Base-by-base conservation (phyloP, 2,113 vertebrate genomes). In the Pollachius pollachius region DNA sequence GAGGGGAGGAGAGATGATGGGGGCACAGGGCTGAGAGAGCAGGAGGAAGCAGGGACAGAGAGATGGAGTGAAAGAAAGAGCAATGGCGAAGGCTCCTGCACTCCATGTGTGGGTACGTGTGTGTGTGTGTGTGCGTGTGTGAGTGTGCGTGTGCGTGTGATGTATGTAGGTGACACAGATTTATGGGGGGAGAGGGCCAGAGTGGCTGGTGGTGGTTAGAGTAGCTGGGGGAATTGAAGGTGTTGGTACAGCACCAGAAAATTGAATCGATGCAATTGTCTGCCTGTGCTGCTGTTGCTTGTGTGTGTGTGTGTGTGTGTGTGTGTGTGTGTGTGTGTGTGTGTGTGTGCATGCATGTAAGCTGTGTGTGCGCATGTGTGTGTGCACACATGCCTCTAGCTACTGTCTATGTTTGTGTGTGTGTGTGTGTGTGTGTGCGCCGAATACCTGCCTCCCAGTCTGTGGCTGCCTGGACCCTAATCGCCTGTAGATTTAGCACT, bases 141-240 rank as follows among this genome's bases (percentile, higher is more conserved):
- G 5, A 87, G 80, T 78, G 83, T 85, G 85, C 83, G 84, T 88
- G 78, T 81, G 78, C 75, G 77, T 79, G 76, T 57, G 67, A 71
- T 83, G 70, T 78, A 81, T 89, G 83, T 85, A 86, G 84, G 86
- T 89, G 90, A 90, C 87, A 91, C 85, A 85, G 86, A 90, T 90
- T 88, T 89, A 86, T 88, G 78, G 86, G 81, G 41, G 78, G 75
- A 19, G 59, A 12, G 41, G 19, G 60, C 15, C 21, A 25, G 25
- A 21, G 72, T 73, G 81, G 83, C 72, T 80, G 78, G 76, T 84
- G 79, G 75, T 62, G 73, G 82, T 69, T 78, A 57, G 76, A 82
- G 76, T 62, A 77, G 72, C 64, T 67, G 80, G 78, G 62, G 81
- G 71, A 70, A 69, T 77, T 77, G 58, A 77, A 76, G 83, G 64